Evolutionary conservation across 64 coral and sea anemone species (phyloP).

Genomic region (Orbicella faveolata): DNA sequence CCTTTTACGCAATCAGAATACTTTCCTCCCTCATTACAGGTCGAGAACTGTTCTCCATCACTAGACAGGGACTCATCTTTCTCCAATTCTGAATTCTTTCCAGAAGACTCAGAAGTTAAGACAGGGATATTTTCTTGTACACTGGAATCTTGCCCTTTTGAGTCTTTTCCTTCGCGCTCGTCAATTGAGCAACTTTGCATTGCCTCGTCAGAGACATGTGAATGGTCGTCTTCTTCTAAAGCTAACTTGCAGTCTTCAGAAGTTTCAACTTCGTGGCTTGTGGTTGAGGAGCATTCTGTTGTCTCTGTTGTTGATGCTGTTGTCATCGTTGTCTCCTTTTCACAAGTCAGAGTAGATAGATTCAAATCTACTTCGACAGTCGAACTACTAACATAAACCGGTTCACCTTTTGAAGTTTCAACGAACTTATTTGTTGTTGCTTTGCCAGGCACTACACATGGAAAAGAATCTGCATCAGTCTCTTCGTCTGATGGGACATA

Average conservation of each 20-base stretch:
- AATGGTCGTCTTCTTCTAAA: neutral
- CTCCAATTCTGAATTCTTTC: neutral
- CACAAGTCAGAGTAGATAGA: no score
- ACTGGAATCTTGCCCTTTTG: neutral
- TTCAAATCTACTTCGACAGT: no score
- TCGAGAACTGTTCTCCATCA: no score
- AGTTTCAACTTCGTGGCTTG: neutral
- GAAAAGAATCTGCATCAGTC: neutral
- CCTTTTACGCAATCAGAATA: no score
- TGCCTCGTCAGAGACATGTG: neutral
- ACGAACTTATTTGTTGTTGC: neutral
- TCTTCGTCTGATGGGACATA: neutral
- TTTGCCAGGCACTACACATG: neutral
- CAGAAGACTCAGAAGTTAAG: neutral
- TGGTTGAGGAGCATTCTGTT: neutral
- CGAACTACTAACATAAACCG: neutral
- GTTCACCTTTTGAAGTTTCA: neutral
- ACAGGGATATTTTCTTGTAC: neutral
- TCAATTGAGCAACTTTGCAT: neutral
- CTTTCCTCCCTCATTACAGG: no score
- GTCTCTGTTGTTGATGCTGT: neutral
- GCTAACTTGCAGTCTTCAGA: neutral
- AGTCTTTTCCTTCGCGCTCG: neutral
- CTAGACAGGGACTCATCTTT: neutral
- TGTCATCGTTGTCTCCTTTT: neutral